phyloP scores from a whole-genome alignment of 2,113 vertebrate genomes.

The Neolamprologus fasciatus region DNA sequence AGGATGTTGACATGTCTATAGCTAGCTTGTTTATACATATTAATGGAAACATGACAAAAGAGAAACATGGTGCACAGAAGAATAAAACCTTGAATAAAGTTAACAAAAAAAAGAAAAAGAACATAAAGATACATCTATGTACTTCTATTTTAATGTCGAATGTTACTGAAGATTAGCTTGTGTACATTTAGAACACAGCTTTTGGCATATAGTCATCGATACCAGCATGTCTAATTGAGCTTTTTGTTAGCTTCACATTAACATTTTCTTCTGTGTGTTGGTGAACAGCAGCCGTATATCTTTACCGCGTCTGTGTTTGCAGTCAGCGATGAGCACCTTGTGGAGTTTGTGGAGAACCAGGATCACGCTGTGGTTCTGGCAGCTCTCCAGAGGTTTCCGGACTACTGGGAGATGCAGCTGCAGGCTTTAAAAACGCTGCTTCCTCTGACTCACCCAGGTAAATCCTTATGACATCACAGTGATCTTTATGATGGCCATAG shows the following conservation, averaged over 20 bases:
- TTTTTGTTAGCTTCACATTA: not conserved
- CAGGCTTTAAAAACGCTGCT: slow-evolving; percentile 79
- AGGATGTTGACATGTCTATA: not conserved
- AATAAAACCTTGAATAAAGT: not conserved
- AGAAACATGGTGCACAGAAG: not conserved
- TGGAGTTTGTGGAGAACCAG: slow-evolving; percentile 90
- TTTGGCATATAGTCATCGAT: not conserved
- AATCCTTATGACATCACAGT: not conserved
- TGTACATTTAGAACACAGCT: not conserved
- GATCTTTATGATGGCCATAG: not conserved
- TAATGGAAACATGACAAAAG: not conserved
- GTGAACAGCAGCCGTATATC: not conserved
- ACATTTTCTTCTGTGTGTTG: not conserved
- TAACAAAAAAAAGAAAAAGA: not conserved
- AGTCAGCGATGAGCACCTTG: slow-evolving; percentile 85
- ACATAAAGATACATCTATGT: not conserved
- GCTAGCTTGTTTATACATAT: not conserved
- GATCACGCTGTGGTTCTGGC: slow-evolving; percentile 81
- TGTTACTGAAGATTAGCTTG: not conserved
- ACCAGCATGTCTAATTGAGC: not conserved
- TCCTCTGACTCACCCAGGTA: slow-evolving; percentile 81
- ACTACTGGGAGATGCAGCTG: slow-evolving; percentile 76
- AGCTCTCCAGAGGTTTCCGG: slow-evolving; percentile 73
- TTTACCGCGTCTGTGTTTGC: not conserved
- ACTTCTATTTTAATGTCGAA: not conserved